Conservation (phyloP, 2,113 vertebrate species). For the Illadopsis cleaveri region DNA sequence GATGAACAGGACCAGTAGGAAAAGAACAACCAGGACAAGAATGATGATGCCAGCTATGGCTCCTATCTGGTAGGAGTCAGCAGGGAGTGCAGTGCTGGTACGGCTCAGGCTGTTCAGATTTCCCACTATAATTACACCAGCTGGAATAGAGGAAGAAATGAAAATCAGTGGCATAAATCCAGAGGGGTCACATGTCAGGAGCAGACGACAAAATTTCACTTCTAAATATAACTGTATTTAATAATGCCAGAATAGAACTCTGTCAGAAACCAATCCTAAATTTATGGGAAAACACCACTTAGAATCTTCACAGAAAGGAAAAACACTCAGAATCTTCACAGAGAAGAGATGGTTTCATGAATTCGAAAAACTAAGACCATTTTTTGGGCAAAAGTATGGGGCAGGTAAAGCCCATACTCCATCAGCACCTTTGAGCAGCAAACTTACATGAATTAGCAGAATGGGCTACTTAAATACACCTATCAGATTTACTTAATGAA, state of each 20-base stretch:
- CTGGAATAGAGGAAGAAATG: constrained; percentile 66
- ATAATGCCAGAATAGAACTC: neutral
- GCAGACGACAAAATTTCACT: neutral
- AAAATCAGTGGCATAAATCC: neutral
- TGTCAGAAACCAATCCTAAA: neutral
- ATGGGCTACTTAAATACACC: neutral
- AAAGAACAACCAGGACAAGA: constrained; percentile 89
- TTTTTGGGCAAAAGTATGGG: neutral
- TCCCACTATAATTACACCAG: constrained; percentile 87
- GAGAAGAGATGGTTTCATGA: neutral
- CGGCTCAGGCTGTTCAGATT: constrained; percentile 89
- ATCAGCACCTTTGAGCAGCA: neutral
- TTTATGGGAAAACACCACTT: neutral
- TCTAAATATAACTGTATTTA: neutral
- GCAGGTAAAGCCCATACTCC: neutral
- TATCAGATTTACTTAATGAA: neutral
- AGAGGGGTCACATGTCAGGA: neutral
- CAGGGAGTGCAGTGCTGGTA: constrained; percentile 87
- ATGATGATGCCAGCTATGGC: constrained; percentile 90
- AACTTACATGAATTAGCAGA: neutral
- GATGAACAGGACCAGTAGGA: constrained; percentile 89
- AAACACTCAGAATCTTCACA: neutral
- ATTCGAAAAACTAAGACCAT: neutral
- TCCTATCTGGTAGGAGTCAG: constrained; percentile 93
- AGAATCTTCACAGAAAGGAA: neutral